Percentiles rank a stretch among this genome's conserved stretches.
Evolutionary conservation across 1,140 invertebrate genomes (phyloP).

Genomic region (Neuroterus valhalla): DNA sequence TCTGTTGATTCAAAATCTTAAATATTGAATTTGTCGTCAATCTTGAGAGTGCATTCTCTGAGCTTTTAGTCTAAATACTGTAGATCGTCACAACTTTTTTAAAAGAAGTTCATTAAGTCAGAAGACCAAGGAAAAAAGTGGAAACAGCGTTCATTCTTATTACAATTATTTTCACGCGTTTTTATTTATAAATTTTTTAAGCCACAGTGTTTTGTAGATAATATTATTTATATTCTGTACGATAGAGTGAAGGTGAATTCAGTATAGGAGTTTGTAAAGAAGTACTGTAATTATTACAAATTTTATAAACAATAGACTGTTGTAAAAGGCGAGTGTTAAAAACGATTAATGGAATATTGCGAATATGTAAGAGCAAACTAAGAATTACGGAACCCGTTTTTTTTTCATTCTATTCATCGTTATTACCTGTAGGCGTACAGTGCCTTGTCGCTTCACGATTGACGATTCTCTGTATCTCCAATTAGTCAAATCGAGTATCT

Average conservation of each 20-base stretch:
- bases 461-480: conserved; percentile 6
- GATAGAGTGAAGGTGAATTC: conserved; percentile 24
- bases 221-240: conserved; percentile 40
- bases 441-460: conserved; percentile 10
- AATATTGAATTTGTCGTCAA: no score
- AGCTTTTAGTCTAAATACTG: no score
- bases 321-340: not conserved
- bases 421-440: conserved; percentile 1
- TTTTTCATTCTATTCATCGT: conserved; percentile 8
- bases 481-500: conserved; percentile 16
- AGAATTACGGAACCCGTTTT: not conserved
- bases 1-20: no score
- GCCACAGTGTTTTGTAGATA: conserved; percentile 34
- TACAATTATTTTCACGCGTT: conserved; percentile 30
- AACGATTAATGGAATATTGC: not conserved
- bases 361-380: not conserved
- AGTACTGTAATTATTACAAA: conserved; percentile 33
- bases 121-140: not conserved
- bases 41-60: no score
- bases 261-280: conserved; percentile 17
- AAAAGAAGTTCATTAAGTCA: not conserved
- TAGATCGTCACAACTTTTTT: no score
- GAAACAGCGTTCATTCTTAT: not conserved
- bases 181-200: conserved; percentile 40
- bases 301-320: conserved; percentile 3